Base-by-base conservation (phyloP, 2,797 vertebrate genomes). In the Distichodus sexfasciatus region DNA sequence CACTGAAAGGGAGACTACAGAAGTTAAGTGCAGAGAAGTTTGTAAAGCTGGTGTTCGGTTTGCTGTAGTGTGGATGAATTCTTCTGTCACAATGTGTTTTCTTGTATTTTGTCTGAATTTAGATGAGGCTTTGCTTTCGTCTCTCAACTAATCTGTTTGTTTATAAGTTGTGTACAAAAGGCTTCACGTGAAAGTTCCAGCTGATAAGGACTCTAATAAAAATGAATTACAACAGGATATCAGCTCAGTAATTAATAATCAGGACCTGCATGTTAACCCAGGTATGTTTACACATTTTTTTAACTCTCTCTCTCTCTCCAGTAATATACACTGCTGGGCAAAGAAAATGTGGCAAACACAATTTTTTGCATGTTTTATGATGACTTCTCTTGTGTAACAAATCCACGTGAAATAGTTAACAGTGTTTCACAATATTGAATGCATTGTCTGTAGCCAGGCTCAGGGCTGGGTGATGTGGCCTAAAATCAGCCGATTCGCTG, bases 91-190 rank as follows among this genome's bases (percentile, higher is more conserved):
- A 31, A 12, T 54, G 36, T 70, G 35, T 47, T 69, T 61, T 29
- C 21, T 76, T 63, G 29, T 51, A 66, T 74, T 57, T 62, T 74
- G 43, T 71, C 50, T 59, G 44, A 47, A 59, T 71, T 58, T 35
- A 29, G 58, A 62, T 73, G 23, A 51, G 41, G 23, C 36, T 19
- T 28, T 62, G 36, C 61, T 62, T 65, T 55, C 35, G 5, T 26
- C 67, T 55, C 44, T 62, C 26, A 33, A 43, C 21, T 36, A 12
- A 46, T 33, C 58, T 54, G 35, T 47, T 57, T 24, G 19, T 58
- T 50, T 24, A 44, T 6, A 44, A 38, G 6, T 28, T 31, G 40
- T 53, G 24, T 17, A 28, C 24, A 31, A 61, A 71, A 35, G 15
- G 47, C 1, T 55, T 36, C 26, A 60, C 51, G 57, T 33, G 23